These are phyloP conservation scores for Heteropelma amictum DNA, from an alignment of 2,888 invertebrate species.

Conservation along the genomic window DNA sequence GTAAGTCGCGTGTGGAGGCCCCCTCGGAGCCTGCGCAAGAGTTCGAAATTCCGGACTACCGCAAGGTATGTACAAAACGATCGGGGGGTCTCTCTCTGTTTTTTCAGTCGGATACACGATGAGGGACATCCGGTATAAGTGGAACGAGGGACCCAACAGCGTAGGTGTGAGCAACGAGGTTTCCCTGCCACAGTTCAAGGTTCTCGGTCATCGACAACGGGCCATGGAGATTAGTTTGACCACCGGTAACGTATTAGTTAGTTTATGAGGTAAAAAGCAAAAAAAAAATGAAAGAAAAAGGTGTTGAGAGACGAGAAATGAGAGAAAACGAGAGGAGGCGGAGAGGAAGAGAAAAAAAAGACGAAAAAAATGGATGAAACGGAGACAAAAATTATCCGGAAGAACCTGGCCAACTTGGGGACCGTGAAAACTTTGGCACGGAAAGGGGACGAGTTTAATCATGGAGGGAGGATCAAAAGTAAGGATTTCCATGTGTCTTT, in stretches of 20 bases:
- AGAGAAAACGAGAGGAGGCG: neutral
- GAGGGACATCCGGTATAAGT: slow-evolving; percentile 98
- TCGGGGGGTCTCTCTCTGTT: slow-evolving; percentile 76
- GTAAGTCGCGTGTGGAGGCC: slow-evolving; percentile 71
- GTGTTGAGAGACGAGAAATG: slow-evolving; percentile 22
- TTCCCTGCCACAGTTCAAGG: slow-evolving; percentile 98
- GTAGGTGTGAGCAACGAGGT: slow-evolving; percentile 97
- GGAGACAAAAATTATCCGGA: neutral
- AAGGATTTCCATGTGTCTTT: neutral
- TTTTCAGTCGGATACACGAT: slow-evolving; percentile 97
- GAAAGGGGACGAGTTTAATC: neutral
- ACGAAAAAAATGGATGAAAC: neutral
- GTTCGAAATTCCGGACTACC: slow-evolving; percentile 66
- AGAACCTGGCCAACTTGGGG: too few species aligned
- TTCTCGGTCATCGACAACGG: slow-evolving; percentile 96
- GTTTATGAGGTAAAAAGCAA: slow-evolving; percentile 54
- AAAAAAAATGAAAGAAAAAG: slow-evolving; percentile 21
- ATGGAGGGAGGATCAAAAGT: too few species aligned
- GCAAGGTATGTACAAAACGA: slow-evolving; percentile 76
- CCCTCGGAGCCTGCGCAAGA: slow-evolving; percentile 71
- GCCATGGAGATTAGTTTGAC: slow-evolving; percentile 97
- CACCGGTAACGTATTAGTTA: slow-evolving; percentile 87
- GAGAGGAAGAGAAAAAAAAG: neutral
- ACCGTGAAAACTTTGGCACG: too few species aligned
- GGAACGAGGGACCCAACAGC: slow-evolving; percentile 97